phyloP scores from a whole-genome alignment of 2,797 vertebrate species.

The Masticophis lateralis region DNA sequence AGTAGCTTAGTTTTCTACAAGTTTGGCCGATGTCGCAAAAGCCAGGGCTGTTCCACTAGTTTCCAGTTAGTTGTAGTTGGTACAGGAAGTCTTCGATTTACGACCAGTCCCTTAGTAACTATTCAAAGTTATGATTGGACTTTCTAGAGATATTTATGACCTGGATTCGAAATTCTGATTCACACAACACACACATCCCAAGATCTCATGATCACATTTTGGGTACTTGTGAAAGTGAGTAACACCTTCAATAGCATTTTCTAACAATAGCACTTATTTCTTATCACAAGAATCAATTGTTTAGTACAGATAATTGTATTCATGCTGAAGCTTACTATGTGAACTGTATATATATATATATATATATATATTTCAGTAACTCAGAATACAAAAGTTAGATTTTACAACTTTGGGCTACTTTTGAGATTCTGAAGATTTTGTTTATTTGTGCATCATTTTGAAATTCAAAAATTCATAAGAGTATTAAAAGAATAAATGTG shows the following conservation, averaged over 20 bases:
- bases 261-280: not conserved
- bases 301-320: not conserved
- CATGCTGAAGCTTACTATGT: not conserved
- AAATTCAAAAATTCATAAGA: not conserved
- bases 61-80: not conserved
- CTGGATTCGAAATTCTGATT: too few relatives aligned
- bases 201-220: not conserved
- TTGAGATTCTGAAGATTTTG: not conserved
- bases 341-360: too few relatives aligned
- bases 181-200: not conserved
- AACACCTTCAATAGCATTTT: not conserved
- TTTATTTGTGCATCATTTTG: not conserved
- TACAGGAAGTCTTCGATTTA: not conserved
- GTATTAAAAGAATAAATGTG: not conserved
- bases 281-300: not conserved
- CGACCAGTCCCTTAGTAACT: too few relatives aligned
- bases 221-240: not conserved
- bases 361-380: not conserved
- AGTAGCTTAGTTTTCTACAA: not conserved
- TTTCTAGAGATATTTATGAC: too few relatives aligned
- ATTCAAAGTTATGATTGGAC: too few relatives aligned
- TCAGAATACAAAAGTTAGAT: too few relatives aligned
- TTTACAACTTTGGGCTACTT: not conserved
- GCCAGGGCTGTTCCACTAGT: not conserved
- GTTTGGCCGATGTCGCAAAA: conserved; percentile 38